Percentiles rank a stretch among this genome's conserved stretches.
Evolutionary conservation across 30 jellyfish, hydroid and myxozoan genomes (phyloP).

Genomic region (Aurelia aurita complex sp. Pacific): DNA sequence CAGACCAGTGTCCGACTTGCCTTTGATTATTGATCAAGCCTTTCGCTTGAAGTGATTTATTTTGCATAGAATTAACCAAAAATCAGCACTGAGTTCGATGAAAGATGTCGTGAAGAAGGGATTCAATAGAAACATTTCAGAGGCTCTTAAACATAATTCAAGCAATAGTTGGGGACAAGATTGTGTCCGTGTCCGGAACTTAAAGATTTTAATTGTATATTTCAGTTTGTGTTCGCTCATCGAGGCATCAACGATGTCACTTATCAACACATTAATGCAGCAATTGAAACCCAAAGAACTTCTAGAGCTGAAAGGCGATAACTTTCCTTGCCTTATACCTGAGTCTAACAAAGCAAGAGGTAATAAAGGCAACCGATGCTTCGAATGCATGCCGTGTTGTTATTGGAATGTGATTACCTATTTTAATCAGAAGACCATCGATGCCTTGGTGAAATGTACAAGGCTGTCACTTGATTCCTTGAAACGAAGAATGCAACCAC

Average conservation of each 20-base stretch:
- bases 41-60: no score
- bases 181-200: no score
- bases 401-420: constrained; percentile 79
- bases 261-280: constrained; percentile 57
- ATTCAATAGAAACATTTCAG: no score
- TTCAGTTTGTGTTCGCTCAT: constrained; percentile 70
- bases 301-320: constrained; percentile 51
- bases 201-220: not conserved
- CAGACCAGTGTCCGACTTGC: no score
- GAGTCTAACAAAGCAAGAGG: constrained; percentile 81
- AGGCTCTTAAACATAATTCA: no score
- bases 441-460: constrained; percentile 78
- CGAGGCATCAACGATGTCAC: constrained; percentile 71
- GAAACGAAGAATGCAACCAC: constrained; percentile 76
- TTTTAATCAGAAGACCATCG: constrained; percentile 75
- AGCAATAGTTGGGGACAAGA: no score
- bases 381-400: constrained; percentile 84
- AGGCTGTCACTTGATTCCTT: constrained; percentile 73
- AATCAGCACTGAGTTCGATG: no score
- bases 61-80: no score
- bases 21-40: no score
- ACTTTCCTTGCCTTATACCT: constrained; percentile 77
- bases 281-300: constrained; percentile 79
- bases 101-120: no score
- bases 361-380: constrained; percentile 85